phyloP scores from a whole-genome alignment of 2,113 vertebrate species.

The Tragelaphus buxtoni region DNA sequence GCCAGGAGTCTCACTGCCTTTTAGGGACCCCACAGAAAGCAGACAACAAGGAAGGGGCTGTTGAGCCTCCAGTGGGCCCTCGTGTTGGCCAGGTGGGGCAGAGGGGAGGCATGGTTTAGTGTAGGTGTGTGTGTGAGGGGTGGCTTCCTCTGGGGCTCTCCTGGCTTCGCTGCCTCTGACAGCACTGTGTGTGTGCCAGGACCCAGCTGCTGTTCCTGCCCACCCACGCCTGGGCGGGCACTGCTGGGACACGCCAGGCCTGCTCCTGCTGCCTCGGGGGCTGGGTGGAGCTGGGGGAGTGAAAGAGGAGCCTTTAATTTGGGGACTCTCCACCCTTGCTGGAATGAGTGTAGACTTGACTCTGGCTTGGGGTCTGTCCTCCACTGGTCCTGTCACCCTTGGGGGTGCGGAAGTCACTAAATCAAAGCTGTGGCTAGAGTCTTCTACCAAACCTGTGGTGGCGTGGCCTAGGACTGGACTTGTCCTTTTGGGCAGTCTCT shows the following conservation, averaged over 20 bases:
- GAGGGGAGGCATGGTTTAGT: not conserved
- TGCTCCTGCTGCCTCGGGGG: conserved; percentile 64
- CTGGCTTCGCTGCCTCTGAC: conserved; percentile 51
- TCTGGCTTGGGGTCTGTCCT: conserved; percentile 54
- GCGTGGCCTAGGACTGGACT: not conserved
- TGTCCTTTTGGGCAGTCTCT: not conserved
- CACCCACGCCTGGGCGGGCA: conserved; percentile 74
- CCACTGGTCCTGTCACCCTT: not conserved
- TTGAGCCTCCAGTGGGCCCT: not conserved
- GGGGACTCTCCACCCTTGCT: conserved; percentile 65
- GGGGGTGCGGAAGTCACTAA: not conserved
- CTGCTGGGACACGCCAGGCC: conserved; percentile 72
- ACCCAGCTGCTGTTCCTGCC: conserved; percentile 71
- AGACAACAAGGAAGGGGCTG: not conserved
- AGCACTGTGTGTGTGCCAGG: conserved; percentile 57
- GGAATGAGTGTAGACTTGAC: conserved; percentile 66
- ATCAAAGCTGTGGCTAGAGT: conserved; percentile 3
- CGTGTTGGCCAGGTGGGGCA: not conserved
- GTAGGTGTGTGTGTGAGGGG: conserved; percentile 24
- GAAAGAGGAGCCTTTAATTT: conserved; percentile 74
- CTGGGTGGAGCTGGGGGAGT: conserved; percentile 67
- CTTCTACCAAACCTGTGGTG: not conserved
- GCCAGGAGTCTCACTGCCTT: not conserved
- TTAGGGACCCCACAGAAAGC: not conserved
- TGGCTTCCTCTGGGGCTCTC: conserved; percentile 58